Conservation (phyloP, 2,888 invertebrate species). For the Mechanitis messenoides region DNA sequence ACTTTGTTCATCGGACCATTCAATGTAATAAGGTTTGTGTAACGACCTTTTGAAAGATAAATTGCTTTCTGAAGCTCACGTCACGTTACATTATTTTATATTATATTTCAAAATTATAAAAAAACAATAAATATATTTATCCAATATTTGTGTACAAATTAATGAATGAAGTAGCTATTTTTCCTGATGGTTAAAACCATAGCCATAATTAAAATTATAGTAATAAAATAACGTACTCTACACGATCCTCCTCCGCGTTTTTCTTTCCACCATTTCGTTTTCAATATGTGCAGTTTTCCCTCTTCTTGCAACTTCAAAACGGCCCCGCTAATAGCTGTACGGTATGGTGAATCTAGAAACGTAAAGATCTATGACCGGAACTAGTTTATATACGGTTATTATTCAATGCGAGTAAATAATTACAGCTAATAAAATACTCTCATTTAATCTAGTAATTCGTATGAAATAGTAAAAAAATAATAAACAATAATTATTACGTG, state of each 20-base stretch:
- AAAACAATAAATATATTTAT: background rate
- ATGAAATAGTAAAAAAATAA: too few relatives aligned
- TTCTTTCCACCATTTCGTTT: slow-evolving; percentile 99
- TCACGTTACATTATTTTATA: slow-evolving; percentile 1
- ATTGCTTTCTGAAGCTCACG: slow-evolving; percentile 10
- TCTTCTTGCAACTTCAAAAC: slow-evolving; percentile 97
- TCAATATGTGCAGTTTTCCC: slow-evolving; percentile 92
- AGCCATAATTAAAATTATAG: background rate
- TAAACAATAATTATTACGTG: too few relatives aligned
- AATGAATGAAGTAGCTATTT: background rate
- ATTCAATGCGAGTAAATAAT: too few relatives aligned
- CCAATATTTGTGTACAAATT: too few relatives aligned
- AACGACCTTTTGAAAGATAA: slow-evolving; percentile 9
- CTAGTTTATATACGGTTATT: slow-evolving; percentile 6
- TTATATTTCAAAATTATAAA: background rate
- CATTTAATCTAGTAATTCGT: too few relatives aligned
- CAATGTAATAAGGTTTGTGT: slow-evolving; percentile 10
- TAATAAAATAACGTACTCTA: slow-evolving; percentile 75
- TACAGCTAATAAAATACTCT: too few relatives aligned
- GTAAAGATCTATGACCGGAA: slow-evolving; percentile 24
- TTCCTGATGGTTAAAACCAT: background rate
- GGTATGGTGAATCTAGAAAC: slow-evolving; percentile 90
- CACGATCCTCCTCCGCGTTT: slow-evolving; percentile 92
- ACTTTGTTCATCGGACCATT: slow-evolving; percentile 9
- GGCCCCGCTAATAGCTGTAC: slow-evolving; percentile 94